Percentiles rank a stretch among this genome's conserved stretches.
phyloP scores from a whole-genome alignment of 2,113 vertebrate genomes.

The Nothocercus julius region DNA sequence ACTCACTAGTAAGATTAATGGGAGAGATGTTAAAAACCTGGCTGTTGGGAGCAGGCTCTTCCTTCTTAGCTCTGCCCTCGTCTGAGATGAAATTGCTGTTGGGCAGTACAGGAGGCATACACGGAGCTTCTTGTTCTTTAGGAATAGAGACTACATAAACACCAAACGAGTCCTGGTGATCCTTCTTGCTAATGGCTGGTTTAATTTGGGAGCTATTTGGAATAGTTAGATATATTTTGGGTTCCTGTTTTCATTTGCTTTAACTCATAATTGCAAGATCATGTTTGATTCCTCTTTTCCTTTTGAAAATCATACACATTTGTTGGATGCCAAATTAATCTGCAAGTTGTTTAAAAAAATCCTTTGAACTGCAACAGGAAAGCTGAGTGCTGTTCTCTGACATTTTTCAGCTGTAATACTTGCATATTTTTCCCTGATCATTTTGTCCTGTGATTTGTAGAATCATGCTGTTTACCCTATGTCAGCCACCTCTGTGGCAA shows the following conservation, averaged over 20 bases:
- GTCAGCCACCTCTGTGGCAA: neutral
- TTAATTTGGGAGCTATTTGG: neutral
- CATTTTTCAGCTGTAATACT: neutral
- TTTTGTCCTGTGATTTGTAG: neutral
- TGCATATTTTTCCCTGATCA: neutral
- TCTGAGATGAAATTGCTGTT: neutral
- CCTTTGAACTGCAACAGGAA: neutral
- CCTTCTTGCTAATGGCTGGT: neutral
- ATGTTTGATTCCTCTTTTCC: neutral
- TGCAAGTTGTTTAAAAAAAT: neutral
- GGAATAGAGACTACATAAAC: neutral
- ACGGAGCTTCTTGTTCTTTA: neutral
- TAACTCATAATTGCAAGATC: neutral
- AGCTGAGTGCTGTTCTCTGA: neutral
- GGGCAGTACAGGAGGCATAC: neutral
- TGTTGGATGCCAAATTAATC: neutral
- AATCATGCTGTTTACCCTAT: neutral
- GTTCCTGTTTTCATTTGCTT: neutral
- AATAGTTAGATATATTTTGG: neutral
- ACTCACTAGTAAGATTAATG: neutral
- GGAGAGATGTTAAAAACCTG: neutral
- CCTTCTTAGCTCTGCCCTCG: neutral
- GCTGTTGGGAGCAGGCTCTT: neutral
- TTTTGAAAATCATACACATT: neutral
- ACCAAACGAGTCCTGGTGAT: neutral